A percentile compares a stretch with the other conserved stretches of the same genome.
Evolutionary conservation across 1,140 invertebrate species (phyloP).

Genomic region (Orius laevigatus): DNA sequence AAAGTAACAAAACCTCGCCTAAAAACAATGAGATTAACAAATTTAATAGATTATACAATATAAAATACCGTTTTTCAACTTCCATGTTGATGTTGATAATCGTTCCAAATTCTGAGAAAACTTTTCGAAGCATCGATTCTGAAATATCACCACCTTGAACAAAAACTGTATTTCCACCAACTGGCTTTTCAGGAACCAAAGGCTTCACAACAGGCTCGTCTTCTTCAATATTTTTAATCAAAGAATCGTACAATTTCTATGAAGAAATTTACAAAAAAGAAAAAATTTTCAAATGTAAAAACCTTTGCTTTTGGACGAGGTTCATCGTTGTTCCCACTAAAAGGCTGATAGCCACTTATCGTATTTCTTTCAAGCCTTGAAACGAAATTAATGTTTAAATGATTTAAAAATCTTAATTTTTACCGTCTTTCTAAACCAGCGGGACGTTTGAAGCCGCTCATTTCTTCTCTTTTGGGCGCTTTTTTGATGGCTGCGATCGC

Average conservation of each 20-base stretch:
- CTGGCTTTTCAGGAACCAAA: conserved; percentile 42
- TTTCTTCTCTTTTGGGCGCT: conserved; percentile 57
- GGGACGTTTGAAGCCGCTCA: conserved; percentile 40
- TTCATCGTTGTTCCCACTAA: conserved; percentile 57
- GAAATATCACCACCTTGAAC: conserved; percentile 64
- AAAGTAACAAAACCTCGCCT: conserved; percentile 86
- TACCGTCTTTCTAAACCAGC: conserved; percentile 39
- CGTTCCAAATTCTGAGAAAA: conserved; percentile 58
- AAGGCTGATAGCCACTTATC: conserved; percentile 74
- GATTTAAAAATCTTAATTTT: neutral
- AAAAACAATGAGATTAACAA: conserved; percentile 20
- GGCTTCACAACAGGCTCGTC: conserved; percentile 24
- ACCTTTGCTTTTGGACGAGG: conserved; percentile 19
- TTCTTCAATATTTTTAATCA: conserved; percentile 5
- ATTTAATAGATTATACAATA: neutral
- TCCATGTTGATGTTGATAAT: conserved; percentile 83
- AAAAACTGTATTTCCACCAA: conserved; percentile 71
- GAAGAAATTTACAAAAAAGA: neutral
- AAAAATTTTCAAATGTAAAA: neutral
- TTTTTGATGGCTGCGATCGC: conserved; percentile 73
- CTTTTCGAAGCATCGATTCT: conserved; percentile 65
- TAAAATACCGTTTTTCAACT: conserved; percentile 58
- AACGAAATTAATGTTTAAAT: neutral
- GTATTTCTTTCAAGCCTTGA: conserved; percentile 23
- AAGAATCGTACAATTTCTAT: neutral